These are phyloP conservation scores for Pogonus chalceus DNA, from an alignment of 1,140 invertebrate species.

Conservation along the genomic window DNA sequence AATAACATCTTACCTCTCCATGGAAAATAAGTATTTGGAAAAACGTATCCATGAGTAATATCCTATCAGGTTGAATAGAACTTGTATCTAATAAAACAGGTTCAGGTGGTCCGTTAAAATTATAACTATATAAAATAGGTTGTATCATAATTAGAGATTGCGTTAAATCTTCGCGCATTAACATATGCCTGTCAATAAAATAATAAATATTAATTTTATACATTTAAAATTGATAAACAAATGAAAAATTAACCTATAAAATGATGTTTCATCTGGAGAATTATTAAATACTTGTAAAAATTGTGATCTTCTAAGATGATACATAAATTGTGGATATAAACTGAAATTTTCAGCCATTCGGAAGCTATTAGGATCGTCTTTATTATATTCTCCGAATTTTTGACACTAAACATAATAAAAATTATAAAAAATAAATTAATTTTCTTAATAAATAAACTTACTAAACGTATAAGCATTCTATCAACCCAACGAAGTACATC, in stretches of 20 bases:
- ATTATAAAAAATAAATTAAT: constrained; percentile 10
- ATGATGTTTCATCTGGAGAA: constrained; percentile 98
- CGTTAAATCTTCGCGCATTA: constrained; percentile 93
- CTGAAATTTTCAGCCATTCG: constrained; percentile 93
- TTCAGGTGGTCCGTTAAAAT: constrained; percentile 94
- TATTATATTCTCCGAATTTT: constrained; percentile 97
- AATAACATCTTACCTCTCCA: constrained; percentile 82
- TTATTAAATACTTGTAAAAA: constrained; percentile 99
- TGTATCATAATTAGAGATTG: constrained; percentile 99
- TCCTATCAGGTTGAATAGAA: constrained; percentile 93
- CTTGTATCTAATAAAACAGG: constrained; percentile 95
- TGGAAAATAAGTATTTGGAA: constrained; percentile 99
- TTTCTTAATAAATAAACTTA: constrained; percentile 37
- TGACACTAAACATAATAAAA: constrained; percentile 68
- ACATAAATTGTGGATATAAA: constrained; percentile 99
- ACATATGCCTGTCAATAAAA: constrained; percentile 68
- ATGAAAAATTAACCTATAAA: constrained; percentile 68
- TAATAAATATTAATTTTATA: constrained; percentile 9
- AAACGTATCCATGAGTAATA: constrained; percentile 99
- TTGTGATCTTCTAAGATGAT: constrained; percentile 94
- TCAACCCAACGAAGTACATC: constrained; percentile 98
- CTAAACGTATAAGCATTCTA: constrained; percentile 92
- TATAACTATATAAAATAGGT: constrained; percentile 96
- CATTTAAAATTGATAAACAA: background rate
- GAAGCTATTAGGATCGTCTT: constrained; percentile 96